phyloP scores from a whole-genome alignment of 2,113 vertebrate genomes.

The Corythornis madagascariensis region DNA sequence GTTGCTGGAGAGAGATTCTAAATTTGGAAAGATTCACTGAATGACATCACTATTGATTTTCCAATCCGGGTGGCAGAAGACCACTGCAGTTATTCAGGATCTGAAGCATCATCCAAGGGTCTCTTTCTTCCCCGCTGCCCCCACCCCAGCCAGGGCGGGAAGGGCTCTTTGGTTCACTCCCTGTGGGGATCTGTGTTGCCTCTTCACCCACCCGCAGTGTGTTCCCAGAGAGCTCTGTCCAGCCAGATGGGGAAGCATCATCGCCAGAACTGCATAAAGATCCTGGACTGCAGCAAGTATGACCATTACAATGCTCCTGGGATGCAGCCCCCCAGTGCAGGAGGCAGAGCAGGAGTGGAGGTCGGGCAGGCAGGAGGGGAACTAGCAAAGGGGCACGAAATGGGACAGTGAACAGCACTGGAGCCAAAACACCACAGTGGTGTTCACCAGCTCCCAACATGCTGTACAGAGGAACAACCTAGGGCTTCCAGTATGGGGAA shows the following conservation, averaged over 20 bases:
- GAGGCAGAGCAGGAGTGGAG: background rate
- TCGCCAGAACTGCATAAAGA: background rate
- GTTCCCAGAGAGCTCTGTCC: background rate
- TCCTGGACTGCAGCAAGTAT: background rate
- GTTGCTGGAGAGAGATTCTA: background rate
- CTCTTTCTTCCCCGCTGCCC: background rate
- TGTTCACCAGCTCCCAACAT: background rate
- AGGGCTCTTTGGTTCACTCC: background rate
- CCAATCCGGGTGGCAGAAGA: background rate
- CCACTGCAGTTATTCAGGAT: background rate
- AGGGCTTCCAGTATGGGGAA: background rate
- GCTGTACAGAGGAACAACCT: background rate
- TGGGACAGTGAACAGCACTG: background rate
- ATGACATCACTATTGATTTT: background rate
- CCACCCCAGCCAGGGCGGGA: background rate
- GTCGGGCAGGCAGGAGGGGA: background rate
- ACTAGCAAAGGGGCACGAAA: accelerated
- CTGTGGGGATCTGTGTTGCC: accelerated
- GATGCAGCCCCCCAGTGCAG: background rate
- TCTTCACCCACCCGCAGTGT: background rate
- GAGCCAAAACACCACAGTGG: background rate
- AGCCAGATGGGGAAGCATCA: background rate
- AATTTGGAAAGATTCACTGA: background rate
- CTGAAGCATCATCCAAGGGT: background rate
- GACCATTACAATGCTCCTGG: background rate